Conservation (phyloP, 2,888 invertebrate species). For the Atethmia centrago region DNA sequence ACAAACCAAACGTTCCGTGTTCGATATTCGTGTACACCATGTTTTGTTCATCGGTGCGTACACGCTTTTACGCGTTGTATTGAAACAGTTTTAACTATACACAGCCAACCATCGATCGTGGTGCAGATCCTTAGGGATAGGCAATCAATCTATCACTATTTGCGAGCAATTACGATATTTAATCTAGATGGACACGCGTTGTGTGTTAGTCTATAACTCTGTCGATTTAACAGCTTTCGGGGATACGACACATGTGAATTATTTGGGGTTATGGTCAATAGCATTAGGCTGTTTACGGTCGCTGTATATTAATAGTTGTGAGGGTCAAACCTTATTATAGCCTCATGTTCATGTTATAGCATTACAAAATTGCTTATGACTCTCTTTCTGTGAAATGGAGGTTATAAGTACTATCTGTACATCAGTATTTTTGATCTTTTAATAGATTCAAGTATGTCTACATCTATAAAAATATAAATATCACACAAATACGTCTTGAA, state of each 20-base stretch:
- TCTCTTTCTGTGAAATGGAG: not conserved
- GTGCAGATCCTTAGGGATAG: constrained; percentile 31
- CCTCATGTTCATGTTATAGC: not conserved
- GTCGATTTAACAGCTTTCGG: constrained; percentile 46
- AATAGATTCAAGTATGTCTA: not conserved
- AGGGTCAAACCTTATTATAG: not conserved
- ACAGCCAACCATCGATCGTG: constrained; percentile 21
- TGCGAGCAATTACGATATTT: constrained; percentile 55
- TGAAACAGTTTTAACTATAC: constrained; percentile 25
- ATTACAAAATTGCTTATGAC: not conserved
- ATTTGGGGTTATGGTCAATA: constrained; percentile 29
- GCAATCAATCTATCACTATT: constrained; percentile 56
- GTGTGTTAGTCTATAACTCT: constrained; percentile 37
- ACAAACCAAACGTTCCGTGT: too few relatives aligned
- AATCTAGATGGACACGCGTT: constrained; percentile 40
- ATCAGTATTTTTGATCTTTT: not conserved
- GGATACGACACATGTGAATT: constrained; percentile 36
- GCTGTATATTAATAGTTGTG: constrained; percentile 3
- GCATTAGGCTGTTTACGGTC: constrained; percentile 27
- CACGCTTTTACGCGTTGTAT: constrained; percentile 8
- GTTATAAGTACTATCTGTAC: not conserved
- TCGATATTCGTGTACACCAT: too few relatives aligned
- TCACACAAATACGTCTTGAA: not conserved
- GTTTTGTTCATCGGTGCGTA: too few relatives aligned
- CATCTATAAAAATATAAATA: not conserved